Percentiles rank a stretch among this genome's conserved stretches.
Conservation (phyloP, 1,140 invertebrate genomes). For the Spodoptera litura region DNA sequence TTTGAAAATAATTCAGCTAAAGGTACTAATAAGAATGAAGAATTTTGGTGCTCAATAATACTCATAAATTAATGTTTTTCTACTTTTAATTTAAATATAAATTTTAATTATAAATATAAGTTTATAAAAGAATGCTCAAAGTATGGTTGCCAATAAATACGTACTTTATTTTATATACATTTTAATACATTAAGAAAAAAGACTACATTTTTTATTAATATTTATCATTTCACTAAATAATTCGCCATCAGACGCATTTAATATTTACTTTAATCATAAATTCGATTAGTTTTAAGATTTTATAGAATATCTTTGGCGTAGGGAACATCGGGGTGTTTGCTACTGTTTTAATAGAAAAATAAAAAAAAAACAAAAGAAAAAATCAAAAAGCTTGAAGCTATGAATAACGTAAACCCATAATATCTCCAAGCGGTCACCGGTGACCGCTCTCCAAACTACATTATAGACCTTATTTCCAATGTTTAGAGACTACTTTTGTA, state of each 20-base stretch:
- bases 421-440: too few species aligned
- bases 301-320: constrained; percentile 36
- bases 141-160: constrained; percentile 13
- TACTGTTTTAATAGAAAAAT: constrained; percentile 34
- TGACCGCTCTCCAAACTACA: too few species aligned
- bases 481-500: too few species aligned
- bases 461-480: too few species aligned
- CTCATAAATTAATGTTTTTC: background rate
- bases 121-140: background rate
- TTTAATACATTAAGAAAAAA: background rate
- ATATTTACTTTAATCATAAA: constrained; percentile 11
- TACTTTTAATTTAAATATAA: background rate
- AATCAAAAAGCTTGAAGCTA: too few species aligned
- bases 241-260: constrained; percentile 49
- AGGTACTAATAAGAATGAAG: too few species aligned
- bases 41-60: constrained; percentile 3
- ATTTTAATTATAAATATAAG: background rate
- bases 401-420: too few species aligned
- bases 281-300: constrained; percentile 17
- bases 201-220: constrained; percentile 13
- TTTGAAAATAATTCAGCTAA: too few species aligned
- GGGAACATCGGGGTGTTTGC: constrained; percentile 51
- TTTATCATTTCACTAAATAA: background rate
- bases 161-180: background rate
- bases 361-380: too few species aligned